Evolutionary conservation across 2,888 invertebrate genomes (phyloP), one percentile per base, ranked within the genome.

Genomic region (Pediacus dermestoides): DNA sequence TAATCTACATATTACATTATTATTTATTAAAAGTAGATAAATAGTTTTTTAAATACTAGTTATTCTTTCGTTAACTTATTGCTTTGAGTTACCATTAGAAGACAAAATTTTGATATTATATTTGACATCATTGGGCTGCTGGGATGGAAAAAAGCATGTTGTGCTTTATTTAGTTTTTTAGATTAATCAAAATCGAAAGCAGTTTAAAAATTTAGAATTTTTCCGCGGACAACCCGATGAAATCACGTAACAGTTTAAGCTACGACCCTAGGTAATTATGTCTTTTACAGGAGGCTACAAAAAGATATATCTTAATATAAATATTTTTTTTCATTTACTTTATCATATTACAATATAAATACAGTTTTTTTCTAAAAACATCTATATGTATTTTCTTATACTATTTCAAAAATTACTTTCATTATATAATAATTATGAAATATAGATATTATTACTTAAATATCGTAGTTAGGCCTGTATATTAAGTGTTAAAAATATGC

Each of bases 381-480:
- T 67, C 66, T 68, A 67, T 67, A 64, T 58, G 60, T 64, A 63
- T 61, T 56, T 54, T 54, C 54, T 59, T 57, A 60, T 52, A 55
- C 64, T 66, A 66, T 64, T 60, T 63, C 61, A 67, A 67, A 67
- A 68, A 64, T 64, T 67, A 66, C 63, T 60, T 66, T 39, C 34
- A 44, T 39, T 37, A 61, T 66, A 64, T 65, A 66, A 49, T 65
- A 61, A 66, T 64, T 67, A 69, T 64, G 64, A 68, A 66, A 67
- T 68, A 69, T 67, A 68, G 23, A 23, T 23, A 23, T 23, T 65
- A 67, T 67, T 66, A 66, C 66, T 67, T 67, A 66, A 66, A 61
- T 66, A 66, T 66, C 58, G 60, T 68, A 67, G 64, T 70, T 70
- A 70, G 70, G 70, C 70, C 70, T 69, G 69, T 69, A 70, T 70